phyloP scores from a whole-genome alignment of 2,888 invertebrate species.

The Ophonus ardosiacus region DNA sequence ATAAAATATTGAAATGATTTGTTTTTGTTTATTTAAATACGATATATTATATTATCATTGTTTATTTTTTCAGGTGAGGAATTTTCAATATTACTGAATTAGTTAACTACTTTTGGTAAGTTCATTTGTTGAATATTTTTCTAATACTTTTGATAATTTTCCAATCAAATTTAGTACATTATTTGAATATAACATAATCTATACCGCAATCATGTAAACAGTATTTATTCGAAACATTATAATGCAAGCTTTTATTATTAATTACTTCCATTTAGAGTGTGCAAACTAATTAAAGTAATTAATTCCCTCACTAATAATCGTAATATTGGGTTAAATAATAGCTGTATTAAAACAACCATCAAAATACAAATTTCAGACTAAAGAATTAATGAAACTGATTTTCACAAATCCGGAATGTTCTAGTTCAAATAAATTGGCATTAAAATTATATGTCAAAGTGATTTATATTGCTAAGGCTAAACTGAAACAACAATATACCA shows the following conservation, averaged over 20 bases:
- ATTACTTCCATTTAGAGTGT: neutral
- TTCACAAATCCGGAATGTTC: neutral
- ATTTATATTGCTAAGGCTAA: conserved; percentile 10
- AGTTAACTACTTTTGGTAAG: neutral
- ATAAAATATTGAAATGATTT: no score
- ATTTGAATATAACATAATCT: neutral
- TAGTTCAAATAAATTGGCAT: conserved; percentile 16
- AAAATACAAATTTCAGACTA: conserved; percentile 6
- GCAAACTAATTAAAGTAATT: neutral
- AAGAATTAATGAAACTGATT: conserved; percentile 8
- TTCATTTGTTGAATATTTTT: neutral
- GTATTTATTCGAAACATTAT: neutral
- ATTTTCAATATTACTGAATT: neutral
- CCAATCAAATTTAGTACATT: neutral
- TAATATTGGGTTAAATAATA: neutral
- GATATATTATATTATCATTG: no score
- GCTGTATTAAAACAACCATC: neutral
- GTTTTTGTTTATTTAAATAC: no score
- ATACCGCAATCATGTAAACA: neutral
- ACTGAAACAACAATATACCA: conserved; percentile 31
- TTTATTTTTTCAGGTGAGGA: neutral
- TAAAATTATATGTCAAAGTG: conserved; percentile 45
- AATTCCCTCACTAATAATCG: neutral
- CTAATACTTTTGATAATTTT: no score
- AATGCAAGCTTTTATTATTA: neutral